phyloP scores from a whole-genome alignment of 2,113 vertebrate genomes.

The Sinocyclocheilus maitianheensis region DNA sequence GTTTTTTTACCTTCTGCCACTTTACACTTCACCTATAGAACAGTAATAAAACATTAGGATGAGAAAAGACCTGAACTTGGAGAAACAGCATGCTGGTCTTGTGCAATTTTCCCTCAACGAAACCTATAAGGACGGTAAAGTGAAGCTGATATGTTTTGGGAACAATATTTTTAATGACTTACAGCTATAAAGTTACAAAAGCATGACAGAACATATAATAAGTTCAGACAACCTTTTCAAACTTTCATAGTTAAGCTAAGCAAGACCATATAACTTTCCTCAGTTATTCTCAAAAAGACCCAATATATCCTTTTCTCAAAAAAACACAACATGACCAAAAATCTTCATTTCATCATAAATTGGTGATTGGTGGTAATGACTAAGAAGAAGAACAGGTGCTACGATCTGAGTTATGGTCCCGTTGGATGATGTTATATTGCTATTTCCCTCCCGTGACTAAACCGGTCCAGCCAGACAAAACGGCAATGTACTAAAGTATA shows the following conservation, averaged over 20 bases:
- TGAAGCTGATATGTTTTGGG: not conserved
- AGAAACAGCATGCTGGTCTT: not conserved
- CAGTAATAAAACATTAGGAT: not conserved
- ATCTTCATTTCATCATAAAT: constrained; percentile 13
- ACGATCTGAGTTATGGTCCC: not conserved
- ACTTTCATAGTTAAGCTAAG: not conserved
- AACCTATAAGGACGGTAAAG: not conserved
- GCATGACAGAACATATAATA: not conserved
- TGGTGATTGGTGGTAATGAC: not conserved
- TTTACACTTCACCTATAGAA: not conserved
- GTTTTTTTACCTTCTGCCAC: not conserved
- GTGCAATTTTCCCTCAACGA: not conserved
- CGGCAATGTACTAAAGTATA: not conserved
- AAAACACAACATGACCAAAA: not conserved
- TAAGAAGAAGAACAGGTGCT: constrained; percentile 35
- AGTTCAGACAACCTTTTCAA: not conserved
- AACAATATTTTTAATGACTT: constrained; percentile 18
- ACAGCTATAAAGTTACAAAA: not conserved
- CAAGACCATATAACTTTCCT: not conserved
- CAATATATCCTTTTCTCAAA: not conserved
- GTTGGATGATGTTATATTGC: constrained; percentile 8
- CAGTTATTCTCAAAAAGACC: not conserved
- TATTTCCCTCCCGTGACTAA: constrained; percentile 30
- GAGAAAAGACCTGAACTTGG: not conserved
- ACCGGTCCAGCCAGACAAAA: not conserved